Percentiles rank a stretch among this genome's conserved stretches.
Evolutionary conservation across 2,888 invertebrate genomes (phyloP).

Genomic region (Malthinus flaveolus): DNA sequence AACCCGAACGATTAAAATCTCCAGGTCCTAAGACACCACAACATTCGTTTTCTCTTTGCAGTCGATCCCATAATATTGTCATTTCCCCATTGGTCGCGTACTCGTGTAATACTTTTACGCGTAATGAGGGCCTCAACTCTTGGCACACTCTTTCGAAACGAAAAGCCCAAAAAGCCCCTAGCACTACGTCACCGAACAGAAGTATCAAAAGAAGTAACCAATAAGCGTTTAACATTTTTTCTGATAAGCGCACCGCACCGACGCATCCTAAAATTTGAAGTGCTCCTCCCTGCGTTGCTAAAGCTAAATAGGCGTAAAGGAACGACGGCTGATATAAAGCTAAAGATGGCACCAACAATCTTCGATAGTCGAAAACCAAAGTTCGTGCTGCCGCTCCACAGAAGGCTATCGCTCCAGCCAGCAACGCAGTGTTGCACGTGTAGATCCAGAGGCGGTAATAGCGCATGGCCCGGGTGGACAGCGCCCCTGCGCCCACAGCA

Average conservation of each 20-base stretch:
- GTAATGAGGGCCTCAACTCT: constrained; percentile 69
- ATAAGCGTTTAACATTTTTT: constrained; percentile 80
- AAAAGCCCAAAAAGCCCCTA: constrained; percentile 86
- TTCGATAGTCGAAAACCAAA: constrained; percentile 69
- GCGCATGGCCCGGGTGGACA: constrained; percentile 63
- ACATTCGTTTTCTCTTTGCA: constrained; percentile 75
- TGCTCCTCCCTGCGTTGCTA: constrained; percentile 70
- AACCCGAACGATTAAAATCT: constrained; percentile 52
- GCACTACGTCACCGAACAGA: constrained; percentile 80
- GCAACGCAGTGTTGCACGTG: constrained; percentile 86
- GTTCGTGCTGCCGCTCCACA: constrained; percentile 75
- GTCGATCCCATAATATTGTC: constrained; percentile 75
- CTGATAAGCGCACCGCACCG: constrained; percentile 79
- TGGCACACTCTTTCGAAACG: constrained; percentile 73
- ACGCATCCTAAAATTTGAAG: constrained; percentile 78
- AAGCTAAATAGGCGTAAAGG: constrained; percentile 81
- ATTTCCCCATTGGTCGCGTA: constrained; percentile 75
- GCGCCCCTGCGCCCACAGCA: constrained; percentile 58
- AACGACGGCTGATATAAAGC: constrained; percentile 65
- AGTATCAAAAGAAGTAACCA: constrained; percentile 79
- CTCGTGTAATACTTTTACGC: constrained; percentile 63
- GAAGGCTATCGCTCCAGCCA: constrained; percentile 81
- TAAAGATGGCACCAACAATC: constrained; percentile 73
- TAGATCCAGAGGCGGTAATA: constrained; percentile 92
- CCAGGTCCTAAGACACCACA: constrained; percentile 67